These are phyloP conservation scores for Oreochromis aureus DNA, from an alignment of 2,113 vertebrate species.

Conservation along the genomic window DNA sequence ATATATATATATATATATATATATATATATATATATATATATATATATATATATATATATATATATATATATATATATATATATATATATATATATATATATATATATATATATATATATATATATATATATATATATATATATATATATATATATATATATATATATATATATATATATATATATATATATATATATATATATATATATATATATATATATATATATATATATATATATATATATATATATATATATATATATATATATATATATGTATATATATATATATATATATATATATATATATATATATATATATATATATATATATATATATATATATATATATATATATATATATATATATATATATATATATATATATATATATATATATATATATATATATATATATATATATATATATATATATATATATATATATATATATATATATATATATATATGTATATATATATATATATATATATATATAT, in stretches of 20 bases:
- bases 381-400: neutral
- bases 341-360: neutral
- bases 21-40: neutral
- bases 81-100: fast-evolving
- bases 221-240: neutral
- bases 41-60: fast-evolving
- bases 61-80: neutral
- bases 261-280: neutral
- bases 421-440: neutral
- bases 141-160: neutral
- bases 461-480: neutral
- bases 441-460: fast-evolving
- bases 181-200: neutral
- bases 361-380: fast-evolving
- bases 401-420: fast-evolving
- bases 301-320: neutral
- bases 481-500: fast-evolving
- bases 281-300: fast-evolving
- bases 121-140: fast-evolving
- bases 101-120: neutral
- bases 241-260: fast-evolving
- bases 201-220: fast-evolving
- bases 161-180: fast-evolving
- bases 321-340: fast-evolving
- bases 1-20: fast-evolving